Percentiles rank a stretch among this genome's conserved stretches.
Evolutionary conservation across 2,797 vertebrate species (phyloP).

Genomic region (Mormyrops boulengeri): DNA sequence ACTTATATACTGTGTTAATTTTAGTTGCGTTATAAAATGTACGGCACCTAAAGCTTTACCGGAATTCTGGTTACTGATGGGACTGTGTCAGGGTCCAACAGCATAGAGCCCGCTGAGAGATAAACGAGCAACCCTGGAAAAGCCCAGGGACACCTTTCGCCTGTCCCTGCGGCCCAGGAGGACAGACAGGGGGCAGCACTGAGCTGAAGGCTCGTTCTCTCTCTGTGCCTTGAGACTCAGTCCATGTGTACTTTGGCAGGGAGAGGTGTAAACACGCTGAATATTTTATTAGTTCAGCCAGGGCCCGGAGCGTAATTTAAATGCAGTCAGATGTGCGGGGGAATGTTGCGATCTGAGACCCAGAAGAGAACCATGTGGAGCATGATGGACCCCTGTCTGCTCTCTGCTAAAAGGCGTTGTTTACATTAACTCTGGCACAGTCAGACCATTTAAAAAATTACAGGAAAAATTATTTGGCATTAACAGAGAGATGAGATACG

Average conservation of each 20-base stretch:
- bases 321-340: conserved; percentile 11
- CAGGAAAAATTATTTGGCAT: background rate
- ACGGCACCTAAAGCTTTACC: background rate
- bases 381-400: background rate
- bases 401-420: background rate
- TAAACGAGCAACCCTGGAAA: background rate
- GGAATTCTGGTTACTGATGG: background rate
- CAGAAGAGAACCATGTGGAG: background rate
- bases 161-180: background rate
- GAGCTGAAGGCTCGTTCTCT: background rate
- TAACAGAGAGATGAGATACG: background rate
- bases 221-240: background rate
- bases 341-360: conserved; percentile 13
- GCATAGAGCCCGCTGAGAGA: background rate
- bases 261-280: conserved; percentile 24
- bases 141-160: background rate
- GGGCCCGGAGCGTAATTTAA: background rate
- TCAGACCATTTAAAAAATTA: background rate
- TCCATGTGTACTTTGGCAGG: conserved; percentile 16
- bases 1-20: background rate
- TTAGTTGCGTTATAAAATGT: background rate
- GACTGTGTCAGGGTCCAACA: background rate
- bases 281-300: conserved; percentile 31
- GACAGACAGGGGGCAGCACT: background rate
- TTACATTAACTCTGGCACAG: background rate